Evolutionary conservation across 1,140 invertebrate genomes (phyloP), one percentile per base, ranked within the genome.

Genomic region (Venturia canescens): DNA sequence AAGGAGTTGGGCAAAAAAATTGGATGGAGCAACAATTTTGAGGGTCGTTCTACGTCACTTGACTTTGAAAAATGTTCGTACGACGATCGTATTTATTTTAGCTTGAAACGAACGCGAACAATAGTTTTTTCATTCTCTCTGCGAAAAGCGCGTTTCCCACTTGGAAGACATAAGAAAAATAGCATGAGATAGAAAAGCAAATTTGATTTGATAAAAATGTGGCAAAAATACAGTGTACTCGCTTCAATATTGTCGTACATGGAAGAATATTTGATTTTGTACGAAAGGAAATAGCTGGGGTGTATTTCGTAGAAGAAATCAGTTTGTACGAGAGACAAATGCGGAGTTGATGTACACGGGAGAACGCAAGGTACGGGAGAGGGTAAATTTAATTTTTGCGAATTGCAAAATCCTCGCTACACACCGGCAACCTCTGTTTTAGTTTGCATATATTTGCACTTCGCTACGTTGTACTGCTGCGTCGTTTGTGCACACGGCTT

Each of bases 361-460:
- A 3, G 31, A 34, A 13, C 1, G 15, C 50, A 53, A 53, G 50
- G 50, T 3, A 16, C n/a, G 50, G 15, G 29, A 74, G 44, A 53
- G 26, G 38, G 71, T 71, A 74, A 53, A 74, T 74, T 74, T 38
- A 74, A 74, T 74, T 74, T 38, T 74, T 74, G 34, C 44, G 71
- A 26, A 74, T 74, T 74, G 71, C 44, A 21, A 53, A 53, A 16
- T 18, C 23, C 71, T 53, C 44, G 21, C 23, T 23, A 27, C 11
- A 38, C 44, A 1, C 27, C 18, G 6, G 21, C 50, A 53, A 15
- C n/a, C 71, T 38, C 71, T 48, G 71, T 74, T 74, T 53, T 74
- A 53, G 38, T 74, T 74, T 50, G 71, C 71, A 53, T 53, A 74
- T 74, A 74, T 53, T 74, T 74, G 50, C 71, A 53, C 71, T 74